Conservation (phyloP, 2,113 vertebrate genomes). For the Grus americana region DNA sequence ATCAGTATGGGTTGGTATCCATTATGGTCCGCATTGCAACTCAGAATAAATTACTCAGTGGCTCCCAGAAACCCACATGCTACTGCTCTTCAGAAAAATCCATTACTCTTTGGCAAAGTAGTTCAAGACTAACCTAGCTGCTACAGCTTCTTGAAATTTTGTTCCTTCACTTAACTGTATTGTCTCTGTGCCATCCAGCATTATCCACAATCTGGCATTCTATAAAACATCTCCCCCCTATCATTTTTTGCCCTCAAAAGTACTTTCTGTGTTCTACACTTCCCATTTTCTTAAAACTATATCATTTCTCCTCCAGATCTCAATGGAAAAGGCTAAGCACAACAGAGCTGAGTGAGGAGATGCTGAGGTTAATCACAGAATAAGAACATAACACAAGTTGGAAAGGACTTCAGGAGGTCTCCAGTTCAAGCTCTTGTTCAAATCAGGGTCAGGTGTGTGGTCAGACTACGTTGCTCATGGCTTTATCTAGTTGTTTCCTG, state of each 20-base stretch:
- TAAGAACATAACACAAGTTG: not conserved
- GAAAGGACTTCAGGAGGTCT: not conserved
- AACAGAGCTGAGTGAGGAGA: not conserved
- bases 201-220: not conserved
- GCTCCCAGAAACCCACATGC: not conserved
- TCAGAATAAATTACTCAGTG: not conserved
- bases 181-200: not conserved
- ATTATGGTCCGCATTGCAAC: not conserved
- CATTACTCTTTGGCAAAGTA: not conserved
- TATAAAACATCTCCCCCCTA: not conserved
- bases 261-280: not conserved
- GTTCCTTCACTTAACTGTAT: not conserved
- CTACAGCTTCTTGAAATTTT: not conserved
- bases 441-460: not conserved
- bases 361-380: not conserved
- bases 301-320: not conserved
- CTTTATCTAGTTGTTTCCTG: not conserved
- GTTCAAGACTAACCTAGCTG: not conserved
- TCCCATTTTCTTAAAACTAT: not conserved
- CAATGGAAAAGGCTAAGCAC: not conserved
- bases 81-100: not conserved
- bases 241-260: not conserved
- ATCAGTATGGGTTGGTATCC: not conserved
- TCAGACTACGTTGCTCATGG: not conserved
- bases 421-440: not conserved